Base-by-base conservation (phyloP, 1,140 invertebrate genomes). In the Danaus plexippus region DNA sequence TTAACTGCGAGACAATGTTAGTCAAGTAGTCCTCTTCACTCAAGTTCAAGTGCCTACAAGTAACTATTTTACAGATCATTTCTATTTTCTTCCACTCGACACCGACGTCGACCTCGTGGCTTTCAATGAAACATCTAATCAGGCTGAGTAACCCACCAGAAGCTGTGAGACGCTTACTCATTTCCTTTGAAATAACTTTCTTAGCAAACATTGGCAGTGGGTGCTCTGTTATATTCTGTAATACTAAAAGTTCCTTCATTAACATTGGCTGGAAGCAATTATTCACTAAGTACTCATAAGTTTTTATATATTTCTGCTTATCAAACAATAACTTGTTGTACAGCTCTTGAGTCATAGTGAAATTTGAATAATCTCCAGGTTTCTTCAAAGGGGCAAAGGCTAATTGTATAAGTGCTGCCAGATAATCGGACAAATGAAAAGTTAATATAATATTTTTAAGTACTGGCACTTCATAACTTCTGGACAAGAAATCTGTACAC, bases 381-480 rank as follows among this genome's bases (percentile, higher is more conserved):
- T 91, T 91, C 51, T 86, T 89, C 18, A 93, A 67, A 54, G 91
- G 91, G 15, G 90, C 91, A 87, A 90, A 90, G 22, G 89, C 87
- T 53, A 94, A 79, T 80, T 94, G 93, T 64, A 93, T 89, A n/a
- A 94, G 74, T 9, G 89, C 89, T 62, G 90, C 90, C 46, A 95
- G 76, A 59, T 94, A 88, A 54, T 83, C 83, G 62, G 80, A 81
- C 11, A 90, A 71, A 71, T 81, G 84, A 48, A 88, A 74, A 13
- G 86, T 80, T 46, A 89, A 62, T 9, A 90, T 81, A 11, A 89
- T 81, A 57, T 71, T 81, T 65, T 86, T 88, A 8, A 87, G 61
- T 18, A 85, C 71, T 32, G 76, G 73, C n/a, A 79, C 59, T 10
- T 64, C 47, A 57, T 78, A 88, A 50, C 74, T 72, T 66, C 74